Conservation (phyloP, 2,113 vertebrate genomes). For the Eurystomus gularis region DNA sequence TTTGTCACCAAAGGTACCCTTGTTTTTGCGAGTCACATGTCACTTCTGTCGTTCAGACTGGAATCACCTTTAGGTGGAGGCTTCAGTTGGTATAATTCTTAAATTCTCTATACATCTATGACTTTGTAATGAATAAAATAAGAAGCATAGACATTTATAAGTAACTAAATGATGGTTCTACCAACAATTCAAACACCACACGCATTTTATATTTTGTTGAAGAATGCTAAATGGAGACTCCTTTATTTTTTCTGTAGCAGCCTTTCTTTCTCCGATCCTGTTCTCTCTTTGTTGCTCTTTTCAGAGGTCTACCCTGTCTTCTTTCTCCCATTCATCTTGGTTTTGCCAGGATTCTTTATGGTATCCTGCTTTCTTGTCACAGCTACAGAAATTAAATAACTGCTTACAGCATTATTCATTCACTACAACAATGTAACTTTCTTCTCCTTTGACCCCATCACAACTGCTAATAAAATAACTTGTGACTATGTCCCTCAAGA, state of each 20-base stretch:
- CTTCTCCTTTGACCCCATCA: neutral
- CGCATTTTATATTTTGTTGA: neutral
- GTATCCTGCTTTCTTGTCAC: accelerated
- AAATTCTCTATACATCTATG: neutral
- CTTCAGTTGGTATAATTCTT: neutral
- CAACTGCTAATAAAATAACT: neutral
- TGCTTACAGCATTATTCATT: neutral
- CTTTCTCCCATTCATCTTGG: neutral
- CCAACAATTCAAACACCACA: neutral
- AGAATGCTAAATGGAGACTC: neutral
- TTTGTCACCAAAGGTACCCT: neutral
- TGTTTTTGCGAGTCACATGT: neutral
- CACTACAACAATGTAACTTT: neutral
- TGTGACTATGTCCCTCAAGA: neutral
- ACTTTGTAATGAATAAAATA: neutral
- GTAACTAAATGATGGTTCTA: neutral
- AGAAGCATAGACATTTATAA: neutral
- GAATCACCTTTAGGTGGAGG: neutral
- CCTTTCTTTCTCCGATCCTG: neutral
- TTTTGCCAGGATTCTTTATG: neutral
- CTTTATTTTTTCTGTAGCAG: neutral
- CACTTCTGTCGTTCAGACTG: neutral
- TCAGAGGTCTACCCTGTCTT: neutral
- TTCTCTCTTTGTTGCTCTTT: neutral
- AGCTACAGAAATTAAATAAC: neutral